A percentile compares a stretch with the other conserved stretches of the same genome.
These are phyloP conservation scores for Pterobdella sp. DNA, from an alignment of 2,888 invertebrate genomes.

Conservation along the genomic window DNA sequence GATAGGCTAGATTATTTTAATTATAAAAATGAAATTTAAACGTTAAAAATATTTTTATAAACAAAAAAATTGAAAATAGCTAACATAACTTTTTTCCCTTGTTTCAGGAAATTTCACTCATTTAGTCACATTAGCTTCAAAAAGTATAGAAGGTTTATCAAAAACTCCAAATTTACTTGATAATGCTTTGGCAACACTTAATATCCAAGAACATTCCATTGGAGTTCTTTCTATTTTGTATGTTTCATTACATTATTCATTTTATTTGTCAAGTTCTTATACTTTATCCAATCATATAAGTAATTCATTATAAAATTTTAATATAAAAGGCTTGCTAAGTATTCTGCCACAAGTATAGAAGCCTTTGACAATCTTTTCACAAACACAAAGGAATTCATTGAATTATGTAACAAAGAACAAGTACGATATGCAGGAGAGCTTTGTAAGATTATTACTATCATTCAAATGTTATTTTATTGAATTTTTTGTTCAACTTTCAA, in stretches of 20 bases:
- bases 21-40: too few relatives aligned
- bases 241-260: conserved; percentile 45
- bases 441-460: conserved; percentile 56
- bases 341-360: conserved; percentile 45
- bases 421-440: conserved; percentile 74
- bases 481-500: background rate
- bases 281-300: background rate
- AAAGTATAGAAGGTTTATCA: conserved; percentile 68
- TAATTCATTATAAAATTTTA: background rate
- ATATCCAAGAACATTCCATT: conserved; percentile 80
- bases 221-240: conserved; percentile 78
- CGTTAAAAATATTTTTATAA: too few relatives aligned
- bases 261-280: background rate
- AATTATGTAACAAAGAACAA: conserved; percentile 79
- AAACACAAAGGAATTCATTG: conserved; percentile 77
- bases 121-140: conserved; percentile 50
- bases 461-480: background rate
- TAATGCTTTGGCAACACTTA: conserved; percentile 80
- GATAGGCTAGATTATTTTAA: too few relatives aligned
- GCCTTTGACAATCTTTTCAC: conserved; percentile 60
- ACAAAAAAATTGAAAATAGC: background rate
- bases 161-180: conserved; percentile 77
- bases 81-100: background rate
- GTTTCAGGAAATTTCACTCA: conserved; percentile 51
- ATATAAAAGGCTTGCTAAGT: conserved; percentile 48